Evolutionary conservation across 2,888 invertebrate genomes (phyloP).

Genomic region (Microctonus brassicae): DNA sequence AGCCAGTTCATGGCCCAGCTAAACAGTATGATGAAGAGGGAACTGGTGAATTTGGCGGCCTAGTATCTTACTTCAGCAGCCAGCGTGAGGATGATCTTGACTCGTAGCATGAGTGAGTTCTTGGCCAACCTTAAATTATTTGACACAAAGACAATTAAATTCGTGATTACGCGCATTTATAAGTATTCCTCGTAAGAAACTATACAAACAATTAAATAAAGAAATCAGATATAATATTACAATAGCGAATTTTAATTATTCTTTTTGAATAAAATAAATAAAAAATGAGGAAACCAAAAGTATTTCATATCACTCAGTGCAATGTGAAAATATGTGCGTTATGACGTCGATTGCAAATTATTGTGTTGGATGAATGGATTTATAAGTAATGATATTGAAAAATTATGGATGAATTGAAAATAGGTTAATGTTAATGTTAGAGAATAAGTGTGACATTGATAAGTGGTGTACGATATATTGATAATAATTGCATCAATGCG

Average conservation of each 20-base stretch:
- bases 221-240: not conserved
- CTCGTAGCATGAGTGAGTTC: constrained; percentile 74
- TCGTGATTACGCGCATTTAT: too few species aligned
- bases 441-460: not conserved
- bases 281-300: too few species aligned
- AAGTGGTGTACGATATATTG: not conserved
- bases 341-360: not conserved
- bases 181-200: too few species aligned
- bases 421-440: not conserved
- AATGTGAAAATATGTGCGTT: not conserved
- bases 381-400: not conserved
- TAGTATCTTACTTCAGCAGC: constrained; percentile 93
- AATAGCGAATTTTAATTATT: not conserved
- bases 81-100: constrained; percentile 90
- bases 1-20: constrained; percentile 52
- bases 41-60: constrained; percentile 86
- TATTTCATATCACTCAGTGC: constrained; percentile 6
- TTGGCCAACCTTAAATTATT: constrained; percentile 54
- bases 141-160: not conserved
- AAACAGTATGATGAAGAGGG: constrained; percentile 72
- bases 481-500: not conserved
- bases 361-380: not conserved
- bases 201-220: not conserved
- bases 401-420: not conserved
- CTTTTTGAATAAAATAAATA: not conserved